Percentiles rank a stretch among this genome's conserved stretches.
Conservation (phyloP, 2,797 vertebrate genomes). For the Rousettus madagascariensis region DNA sequence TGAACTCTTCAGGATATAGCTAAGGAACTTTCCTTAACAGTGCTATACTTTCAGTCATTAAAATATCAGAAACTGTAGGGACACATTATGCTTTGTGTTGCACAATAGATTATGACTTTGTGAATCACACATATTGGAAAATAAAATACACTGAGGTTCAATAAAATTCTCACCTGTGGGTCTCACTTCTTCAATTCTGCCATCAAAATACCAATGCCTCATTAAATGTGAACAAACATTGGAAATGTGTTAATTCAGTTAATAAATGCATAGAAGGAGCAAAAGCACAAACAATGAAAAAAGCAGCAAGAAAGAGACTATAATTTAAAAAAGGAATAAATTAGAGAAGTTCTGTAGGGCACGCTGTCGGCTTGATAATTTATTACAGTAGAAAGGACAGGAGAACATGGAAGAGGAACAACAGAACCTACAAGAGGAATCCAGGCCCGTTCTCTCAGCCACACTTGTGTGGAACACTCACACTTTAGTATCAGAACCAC, state of each 20-base stretch:
- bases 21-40: conserved; percentile 15
- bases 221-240: conserved; percentile 77
- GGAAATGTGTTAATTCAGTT: conserved; percentile 75
- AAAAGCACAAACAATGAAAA: conserved; percentile 54
- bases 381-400: conserved; percentile 13
- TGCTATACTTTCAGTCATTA: conserved; percentile 37
- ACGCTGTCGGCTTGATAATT: conserved; percentile 45
- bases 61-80: conserved; percentile 44
- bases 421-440: neutral
- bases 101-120: conserved; percentile 55
- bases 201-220: conserved; percentile 73
- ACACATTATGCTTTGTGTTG: conserved; percentile 37
- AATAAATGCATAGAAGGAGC: conserved; percentile 68
- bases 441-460: neutral
- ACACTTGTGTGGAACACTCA: neutral
- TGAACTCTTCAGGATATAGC: neutral
- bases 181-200: conserved; percentile 71
- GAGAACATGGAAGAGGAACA: neutral
- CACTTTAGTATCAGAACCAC: neutral
- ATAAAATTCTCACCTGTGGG: conserved; percentile 69
- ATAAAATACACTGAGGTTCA: conserved; percentile 64
- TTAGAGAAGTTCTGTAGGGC: conserved; percentile 39
- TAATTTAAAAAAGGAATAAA: neutral
- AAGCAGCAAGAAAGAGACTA: conserved; percentile 10
- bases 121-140: conserved; percentile 59